Base-by-base conservation (phyloP, 2,888 invertebrate species). In the Tetragonisca angustula region DNA sequence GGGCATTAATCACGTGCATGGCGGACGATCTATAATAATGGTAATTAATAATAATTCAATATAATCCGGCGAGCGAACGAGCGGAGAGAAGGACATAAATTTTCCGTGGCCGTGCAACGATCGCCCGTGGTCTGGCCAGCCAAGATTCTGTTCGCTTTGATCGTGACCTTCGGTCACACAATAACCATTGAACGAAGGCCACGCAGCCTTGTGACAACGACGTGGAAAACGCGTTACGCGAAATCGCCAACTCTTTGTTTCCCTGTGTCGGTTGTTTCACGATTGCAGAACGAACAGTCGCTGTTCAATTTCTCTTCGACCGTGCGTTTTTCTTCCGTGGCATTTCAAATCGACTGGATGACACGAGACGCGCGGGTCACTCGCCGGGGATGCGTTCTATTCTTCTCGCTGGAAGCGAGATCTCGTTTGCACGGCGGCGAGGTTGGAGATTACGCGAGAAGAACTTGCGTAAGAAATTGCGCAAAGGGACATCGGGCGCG, bases 11-110 rank as follows among this genome's bases (percentile, higher is more conserved):
- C 78, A 79, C 52, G 1, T 15, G 36, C 36, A 19, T 15, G 49
- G 62, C 13, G 43, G 9, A 50, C 61, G 21, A 56, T 65, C 70
- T 64, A 24, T 79, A 76, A 70, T 54, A 72, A 77, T 81, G 43
- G 65, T 79, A 79, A 85, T 85, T 85, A 85, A 85, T 83, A 79
- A 81, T 81, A 84, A 88, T 88, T 83, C 76, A 78, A 32, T 61
- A 50, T 77, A 81, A 83, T 65, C 64, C 79, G 50, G 62, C 15
- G 27, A 43, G 2, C 43, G 43, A 43, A 43, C 43, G 43, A 43
- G 43, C 43, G 43, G 43, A 9, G 43, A 36, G 70, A 49, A 17
- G 73, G 52, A 36, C 81, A 80, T 86, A 74, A 88, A 88, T 86
- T 84, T 68, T 43, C 50, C 43, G 68, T 56, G 43, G 9, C 43